These are phyloP conservation scores for Hetaerina americana DNA, from an alignment of 1,140 invertebrate species.

Conservation along the genomic window DNA sequence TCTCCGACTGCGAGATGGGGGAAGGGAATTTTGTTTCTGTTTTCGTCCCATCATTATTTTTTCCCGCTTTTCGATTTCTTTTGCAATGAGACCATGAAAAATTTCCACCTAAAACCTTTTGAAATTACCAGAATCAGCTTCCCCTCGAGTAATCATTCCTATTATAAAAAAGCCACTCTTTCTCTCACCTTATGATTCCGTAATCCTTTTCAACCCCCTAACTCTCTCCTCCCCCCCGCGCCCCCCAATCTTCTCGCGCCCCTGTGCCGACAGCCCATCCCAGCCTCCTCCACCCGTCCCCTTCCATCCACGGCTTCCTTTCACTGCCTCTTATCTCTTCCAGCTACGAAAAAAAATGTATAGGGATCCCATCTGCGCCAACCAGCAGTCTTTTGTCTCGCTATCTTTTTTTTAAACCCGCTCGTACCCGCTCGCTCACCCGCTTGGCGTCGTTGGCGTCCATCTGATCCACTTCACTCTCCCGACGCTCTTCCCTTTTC, in stretches of 20 bases:
- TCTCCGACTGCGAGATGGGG: too few species aligned
- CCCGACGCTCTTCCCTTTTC: background rate
- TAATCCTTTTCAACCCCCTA: too few species aligned
- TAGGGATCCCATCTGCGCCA: background rate
- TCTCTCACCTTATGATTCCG: too few species aligned
- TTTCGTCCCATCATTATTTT: too few species aligned
- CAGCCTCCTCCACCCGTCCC: background rate
- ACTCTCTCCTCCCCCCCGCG: background rate
- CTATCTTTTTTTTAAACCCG: background rate
- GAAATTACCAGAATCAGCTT: too few species aligned
- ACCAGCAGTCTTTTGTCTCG: background rate
- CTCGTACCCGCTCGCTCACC: background rate
- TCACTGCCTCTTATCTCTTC: background rate
- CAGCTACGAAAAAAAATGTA: background rate
- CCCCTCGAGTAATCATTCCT: too few species aligned
- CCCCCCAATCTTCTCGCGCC: background rate
- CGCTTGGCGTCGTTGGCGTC: background rate
- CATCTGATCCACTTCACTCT: background rate
- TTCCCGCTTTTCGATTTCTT: too few species aligned
- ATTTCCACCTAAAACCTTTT: too few species aligned
- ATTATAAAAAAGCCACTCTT: too few species aligned
- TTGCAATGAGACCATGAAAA: too few species aligned
- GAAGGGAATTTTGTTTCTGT: too few species aligned
- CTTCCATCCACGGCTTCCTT: background rate
- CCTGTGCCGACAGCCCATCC: background rate